Base-by-base conservation (phyloP, 2,888 invertebrate genomes). In the Dicranocentrus wangi region DNA sequence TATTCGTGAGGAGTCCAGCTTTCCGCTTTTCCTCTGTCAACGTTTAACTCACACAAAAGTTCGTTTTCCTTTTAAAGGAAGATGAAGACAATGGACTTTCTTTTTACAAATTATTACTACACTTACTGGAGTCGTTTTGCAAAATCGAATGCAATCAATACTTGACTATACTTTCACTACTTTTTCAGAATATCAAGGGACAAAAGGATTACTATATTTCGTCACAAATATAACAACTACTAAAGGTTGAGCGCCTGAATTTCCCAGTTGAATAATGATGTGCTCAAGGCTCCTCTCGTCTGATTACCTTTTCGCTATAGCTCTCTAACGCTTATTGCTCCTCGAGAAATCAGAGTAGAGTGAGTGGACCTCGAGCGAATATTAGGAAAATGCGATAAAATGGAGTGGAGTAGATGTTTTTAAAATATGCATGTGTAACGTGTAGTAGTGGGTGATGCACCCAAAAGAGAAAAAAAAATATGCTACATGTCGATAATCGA, bases 1-100 rank as follows among this genome's bases (percentile, higher is more conserved):
- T 60, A 17, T 80, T 68, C 72, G 21, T 72, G 80, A 80, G 42
- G 80, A 72, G 72, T 80, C 80, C 80, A 80, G 80, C 39, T 80
- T 79, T 72, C 39, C 47, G 15, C 15, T 42, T 23, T 69, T 66
- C 66, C 47, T 66, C 19, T 10, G 17, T 1, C 17, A 51, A 28
- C 10, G 47, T 47, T 25, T 23, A 68, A 25, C 21, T 28, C 25
- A 61, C 61, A 61, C 61, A 28, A 68, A 23, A 42, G 21, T 23
- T 19, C 19, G 1, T 25, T 55, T 55, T 23, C 53, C 55, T 55
- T n/a, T 13, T 1, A 19, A 17, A 51, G 1, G 55, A n/a, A 63
- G 39, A 42, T 7, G 32, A 32, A 32, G 32, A 32, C 32, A 32
- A 32, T 32, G 32, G 32, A 32, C 32, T 32, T 32, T 32, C 3